Percentiles rank a stretch among this genome's conserved stretches.
These are phyloP conservation scores for Crotalus helleri DNA, from an alignment of 2,113 vertebrate species.

Conservation along the genomic window DNA sequence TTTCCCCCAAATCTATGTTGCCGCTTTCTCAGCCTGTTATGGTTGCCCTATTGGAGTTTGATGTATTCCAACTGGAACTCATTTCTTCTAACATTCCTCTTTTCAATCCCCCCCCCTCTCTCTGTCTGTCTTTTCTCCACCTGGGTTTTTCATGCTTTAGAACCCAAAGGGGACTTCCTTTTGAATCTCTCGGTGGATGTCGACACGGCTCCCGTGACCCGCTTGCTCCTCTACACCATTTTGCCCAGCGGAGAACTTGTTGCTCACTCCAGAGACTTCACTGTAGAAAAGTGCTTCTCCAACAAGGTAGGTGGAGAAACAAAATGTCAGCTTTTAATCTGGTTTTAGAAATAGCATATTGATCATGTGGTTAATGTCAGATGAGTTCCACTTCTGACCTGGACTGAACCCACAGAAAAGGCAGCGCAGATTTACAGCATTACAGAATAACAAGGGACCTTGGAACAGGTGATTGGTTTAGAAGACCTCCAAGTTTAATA, in stretches of 20 bases:
- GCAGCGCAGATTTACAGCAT: background rate
- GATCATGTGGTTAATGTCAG: background rate
- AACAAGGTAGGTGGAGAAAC: conserved; percentile 70
- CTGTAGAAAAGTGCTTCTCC: conserved; percentile 75
- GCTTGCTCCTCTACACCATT: conserved; percentile 77
- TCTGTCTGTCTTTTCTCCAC: background rate
- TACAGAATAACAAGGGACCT: background rate
- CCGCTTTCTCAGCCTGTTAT: background rate
- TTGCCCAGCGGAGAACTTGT: conserved; percentile 77
- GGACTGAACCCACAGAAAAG: background rate
- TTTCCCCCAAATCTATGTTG: background rate
- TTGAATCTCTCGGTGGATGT: background rate
- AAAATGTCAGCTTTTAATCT: background rate
- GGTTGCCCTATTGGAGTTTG: background rate
- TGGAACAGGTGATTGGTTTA: background rate
- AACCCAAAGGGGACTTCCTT: background rate
- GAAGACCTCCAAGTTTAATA: background rate
- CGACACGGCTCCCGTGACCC: conserved; percentile 66
- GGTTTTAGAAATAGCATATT: background rate
- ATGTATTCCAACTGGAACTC: background rate
- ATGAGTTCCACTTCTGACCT: background rate
- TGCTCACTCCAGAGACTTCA: conserved; percentile 76
- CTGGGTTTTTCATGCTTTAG: background rate
- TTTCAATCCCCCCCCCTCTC: background rate
- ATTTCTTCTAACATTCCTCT: background rate